Evolutionary conservation across 2,113 vertebrate species (phyloP), one percentile per base, ranked within the genome.

Genomic region (Steatornis caripensis): DNA sequence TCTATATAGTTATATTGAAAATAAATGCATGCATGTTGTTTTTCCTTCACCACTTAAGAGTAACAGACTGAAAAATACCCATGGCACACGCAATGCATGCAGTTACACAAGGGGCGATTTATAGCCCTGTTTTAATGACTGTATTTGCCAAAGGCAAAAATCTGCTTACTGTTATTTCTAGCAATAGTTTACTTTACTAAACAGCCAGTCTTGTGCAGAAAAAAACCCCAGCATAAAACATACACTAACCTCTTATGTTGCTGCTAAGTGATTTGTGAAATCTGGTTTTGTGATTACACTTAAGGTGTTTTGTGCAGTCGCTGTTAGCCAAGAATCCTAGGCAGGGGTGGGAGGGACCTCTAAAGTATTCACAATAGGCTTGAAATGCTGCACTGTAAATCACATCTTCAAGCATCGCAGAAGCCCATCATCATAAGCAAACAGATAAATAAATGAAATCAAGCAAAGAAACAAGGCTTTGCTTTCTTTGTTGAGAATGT

Each of bases 101-200:
- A 96, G 69, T 81, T 82, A 69, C 16, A 89, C 61, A 54, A 78
- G 69, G 60, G 49, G 61, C 12, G 1, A 93, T 95, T 95, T 95
- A 96, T 61, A 95, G 89, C 54, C 54, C 58, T 54, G 17, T 54
- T 96, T 83, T 89, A 93, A 95, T 79, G 65, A 87, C 41, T 61
- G 32, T 19, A 76, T 69, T 95, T 79, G 91, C 95, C 86, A 57
- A 77, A 91, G 84, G 94, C 94, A 90, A 95, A 96, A 91, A 72
- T 92, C 77, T 93, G 86, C 86, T 93, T 84, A 80, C 90, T 69
- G 48, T 71, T 84, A 92, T 39, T 95, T 87, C 69, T 64, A 92
- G 89, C 57, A 93, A 76, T 14, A 82, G 36, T 65, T 82, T 27
- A 76, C 69, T 61, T 91, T 72, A 61, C 51, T 84, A 43, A 93